A percentile compares a stretch with the other conserved stretches of the same genome.
phyloP scores from a whole-genome alignment of 2,888 invertebrate species.

The Adelphocoris suturalis region DNA sequence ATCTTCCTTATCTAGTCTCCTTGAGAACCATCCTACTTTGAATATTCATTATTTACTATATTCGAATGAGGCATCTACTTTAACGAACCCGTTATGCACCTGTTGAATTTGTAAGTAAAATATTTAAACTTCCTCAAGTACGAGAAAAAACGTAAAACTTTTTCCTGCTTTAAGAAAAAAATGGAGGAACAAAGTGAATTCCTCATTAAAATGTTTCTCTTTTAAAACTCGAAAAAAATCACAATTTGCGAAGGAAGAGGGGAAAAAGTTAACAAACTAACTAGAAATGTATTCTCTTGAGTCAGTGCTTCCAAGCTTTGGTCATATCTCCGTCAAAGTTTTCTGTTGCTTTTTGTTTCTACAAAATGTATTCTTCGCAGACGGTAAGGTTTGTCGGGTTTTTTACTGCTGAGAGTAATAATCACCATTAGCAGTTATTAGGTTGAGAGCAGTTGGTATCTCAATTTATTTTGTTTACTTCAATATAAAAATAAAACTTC shows the following conservation, averaged over 20 bases:
- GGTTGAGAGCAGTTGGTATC: too few relatives aligned
- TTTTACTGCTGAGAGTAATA: too few relatives aligned
- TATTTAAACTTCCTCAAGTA: neutral
- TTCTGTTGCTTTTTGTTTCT: neutral
- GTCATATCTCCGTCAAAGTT: neutral
- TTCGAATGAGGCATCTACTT: neutral
- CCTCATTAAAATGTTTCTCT: constrained; percentile 10
- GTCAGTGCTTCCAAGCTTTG: neutral
- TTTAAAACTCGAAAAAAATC: neutral
- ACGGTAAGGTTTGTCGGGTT: too few relatives aligned
- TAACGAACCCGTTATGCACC: neutral
- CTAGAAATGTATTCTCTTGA: neutral
- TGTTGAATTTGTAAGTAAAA: neutral
- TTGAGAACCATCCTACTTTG: neutral
- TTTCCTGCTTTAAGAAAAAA: neutral
- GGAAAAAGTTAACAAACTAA: neutral
- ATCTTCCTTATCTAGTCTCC: too few relatives aligned
- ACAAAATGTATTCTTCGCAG: neutral
- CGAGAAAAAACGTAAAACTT: neutral
- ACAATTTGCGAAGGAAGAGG: neutral
- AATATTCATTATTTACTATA: neutral
- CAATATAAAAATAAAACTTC: too few relatives aligned
- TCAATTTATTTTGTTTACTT: too few relatives aligned
- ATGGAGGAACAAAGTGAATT: neutral
- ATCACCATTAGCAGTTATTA: too few relatives aligned